Percentiles rank a stretch among this genome's conserved stretches.
Evolutionary conservation across 1,140 invertebrate genomes (phyloP).

Genomic region (Diorhabda elongata): DNA sequence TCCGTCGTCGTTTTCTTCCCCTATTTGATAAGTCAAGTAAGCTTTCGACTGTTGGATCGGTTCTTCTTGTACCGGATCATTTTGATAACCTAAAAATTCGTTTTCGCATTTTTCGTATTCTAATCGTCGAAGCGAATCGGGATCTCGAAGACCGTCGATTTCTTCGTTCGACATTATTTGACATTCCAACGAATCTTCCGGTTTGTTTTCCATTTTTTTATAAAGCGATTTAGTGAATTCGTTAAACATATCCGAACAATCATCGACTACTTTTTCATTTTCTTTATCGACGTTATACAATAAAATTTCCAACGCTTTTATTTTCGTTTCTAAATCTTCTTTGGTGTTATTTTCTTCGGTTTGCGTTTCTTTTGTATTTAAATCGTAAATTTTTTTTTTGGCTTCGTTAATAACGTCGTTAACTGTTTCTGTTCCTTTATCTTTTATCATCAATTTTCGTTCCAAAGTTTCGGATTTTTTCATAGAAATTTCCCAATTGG

Average conservation of each 20-base stretch:
- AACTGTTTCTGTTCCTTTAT: constrained; percentile 23
- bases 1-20: constrained; percentile 49
- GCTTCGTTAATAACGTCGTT: constrained; percentile 24
- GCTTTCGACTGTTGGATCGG: constrained; percentile 42
- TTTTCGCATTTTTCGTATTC: constrained; percentile 30
- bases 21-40: constrained; percentile 32
- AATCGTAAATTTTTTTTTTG: constrained; percentile 3
- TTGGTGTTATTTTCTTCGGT: constrained; percentile 25
- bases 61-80: constrained; percentile 47
- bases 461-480: constrained; percentile 7
- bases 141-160: constrained; percentile 19
- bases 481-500: constrained; percentile 5
- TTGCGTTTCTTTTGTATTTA: constrained; percentile 15
- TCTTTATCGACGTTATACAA: constrained; percentile 43
- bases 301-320: constrained; percentile 46
- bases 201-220: constrained; percentile 15
- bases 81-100: constrained; percentile 21
- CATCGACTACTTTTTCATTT: constrained; percentile 34
- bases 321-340: constrained; percentile 39
- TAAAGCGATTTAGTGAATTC: constrained; percentile 41
- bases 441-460: constrained; percentile 8
- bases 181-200: constrained; percentile 25
- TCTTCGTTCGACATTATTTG: constrained; percentile 28
- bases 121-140: constrained; percentile 26
- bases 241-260: constrained; percentile 40